Evolutionary conservation across 1,140 invertebrate genomes (phyloP), one percentile per base, ranked within the genome.

Genomic region (Drosophila micromelanica): DNA sequence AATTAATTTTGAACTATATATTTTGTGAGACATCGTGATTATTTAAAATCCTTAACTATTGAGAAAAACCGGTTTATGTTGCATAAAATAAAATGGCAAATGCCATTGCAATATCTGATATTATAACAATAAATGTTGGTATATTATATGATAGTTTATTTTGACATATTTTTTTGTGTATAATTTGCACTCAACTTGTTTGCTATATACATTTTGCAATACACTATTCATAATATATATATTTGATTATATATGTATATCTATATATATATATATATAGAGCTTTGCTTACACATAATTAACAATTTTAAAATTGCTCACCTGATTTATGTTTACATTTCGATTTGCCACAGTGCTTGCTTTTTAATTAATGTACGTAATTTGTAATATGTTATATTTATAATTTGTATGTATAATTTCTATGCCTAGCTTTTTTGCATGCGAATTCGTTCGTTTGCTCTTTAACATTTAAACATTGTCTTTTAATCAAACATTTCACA

Each of bases 301-400:
- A 87, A 87, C 82, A 87, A 89, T 87, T 77, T 89, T 57, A 78
- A 89, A 87, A 87, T 87, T 87, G 82, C 84, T 87, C 84, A 87
- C 82, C 82, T 87, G 82, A 87, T 84, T 87, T 89, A 73, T 52
- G 73, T 71, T 87, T 87, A 87, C 84, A 71, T 74, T 64, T 70
- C 69, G 65, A 72, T 86, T 85, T 85, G 81, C 80, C 80, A 85
- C 80, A 86, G 80, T 85, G 80, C 80, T 78, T 75, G 73, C 54
- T 48, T 80, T 80, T 64, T 63, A 37, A 71, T 61, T 71, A 40
- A 51, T 45, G 27, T 65, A 64, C 42, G 30, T 43, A 8, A 35
- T 35, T 64, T 49, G 30, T 43, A 23, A 23, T 23, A 23, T 49
- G 30, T 43, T 3, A 23, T 23, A 23, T 23, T 2, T 23, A 3